Evolutionary conservation across 2,888 invertebrate genomes (phyloP), one percentile per base, ranked within the genome.

Genomic region (Acanthosoma haemorrhoidale): DNA sequence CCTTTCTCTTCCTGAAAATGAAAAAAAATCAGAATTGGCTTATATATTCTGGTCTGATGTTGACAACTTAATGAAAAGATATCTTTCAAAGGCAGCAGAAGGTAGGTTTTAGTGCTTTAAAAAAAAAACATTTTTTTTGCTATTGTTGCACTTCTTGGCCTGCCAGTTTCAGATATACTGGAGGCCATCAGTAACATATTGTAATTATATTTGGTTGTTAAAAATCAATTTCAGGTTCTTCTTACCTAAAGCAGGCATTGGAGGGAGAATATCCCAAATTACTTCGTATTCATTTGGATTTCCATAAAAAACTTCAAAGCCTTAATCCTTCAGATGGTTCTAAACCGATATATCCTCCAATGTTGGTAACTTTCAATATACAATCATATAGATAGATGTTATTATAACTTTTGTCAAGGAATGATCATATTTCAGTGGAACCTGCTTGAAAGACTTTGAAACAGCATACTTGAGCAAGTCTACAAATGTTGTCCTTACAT

Each of bases 261-360:
- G 94, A 94, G 80, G 90, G 90, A 69, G 94, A 94, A 78, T 94
- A 88, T 79, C 94, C 94, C 4, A 92, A 89, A 79, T 82, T 94
- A 39, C 81, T 94, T n/a, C 87, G 91, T 77, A 85, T 89, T 75
- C 92, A 89, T 79, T 86, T 88, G 78, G 92, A 92, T 77, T 82
- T 92, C 76, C 86, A 88, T 74, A 86, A 87, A 71, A 85, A 87
- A 75, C 81, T 92, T 2, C 88, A 88, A 71, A 79, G 73, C 18
- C 38, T 71, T 38, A 70, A 73, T 57, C 58, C 36, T 1, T 9
- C 69, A 13, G 73, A 69, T 39, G 29, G 63, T 25, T 21, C 59
- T 11, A 73, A 71, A 68, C 11, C 58, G 13, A 72, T 73, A 21
- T 72, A 72, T 61, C 73, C 72, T 25, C 32, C 61, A 31, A 68